A percentile compares a stretch with the other conserved stretches of the same genome.
These are phyloP conservation scores for Apomyelois bistriatella DNA, from an alignment of 2,888 invertebrate genomes.

Conservation along the genomic window DNA sequence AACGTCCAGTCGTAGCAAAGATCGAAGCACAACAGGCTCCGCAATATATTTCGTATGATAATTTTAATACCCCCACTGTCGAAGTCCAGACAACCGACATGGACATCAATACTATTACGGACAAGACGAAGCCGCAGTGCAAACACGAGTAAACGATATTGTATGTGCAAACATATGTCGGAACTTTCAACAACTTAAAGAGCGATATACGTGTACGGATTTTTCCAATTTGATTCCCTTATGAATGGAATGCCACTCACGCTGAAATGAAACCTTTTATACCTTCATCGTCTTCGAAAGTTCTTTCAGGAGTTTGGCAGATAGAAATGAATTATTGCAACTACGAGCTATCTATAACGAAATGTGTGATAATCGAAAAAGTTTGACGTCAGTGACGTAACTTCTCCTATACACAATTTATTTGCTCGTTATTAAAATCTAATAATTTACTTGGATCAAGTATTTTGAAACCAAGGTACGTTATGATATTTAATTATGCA, in stretches of 20 bases:
- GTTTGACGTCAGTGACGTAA: conserved; percentile 42
- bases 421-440: conserved; percentile 16
- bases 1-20: conserved; percentile 88
- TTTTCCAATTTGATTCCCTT: conserved; percentile 46
- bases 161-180: conserved; percentile 27
- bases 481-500: conserved; percentile 8
- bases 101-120: conserved; percentile 69
- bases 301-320: conserved; percentile 55
- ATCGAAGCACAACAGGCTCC: conserved; percentile 85
- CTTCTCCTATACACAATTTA: conserved; percentile 28
- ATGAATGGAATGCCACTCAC: conserved; percentile 52
- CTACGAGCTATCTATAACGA: conserved; percentile 61
- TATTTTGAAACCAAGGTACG: conserved; percentile 13
- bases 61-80: conserved; percentile 60
- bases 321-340: conserved; percentile 60
- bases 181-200: conserved; percentile 33
- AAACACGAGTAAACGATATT: conserved; percentile 43
- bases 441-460: not conserved
- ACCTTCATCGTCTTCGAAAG: conserved; percentile 51
- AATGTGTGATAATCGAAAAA: conserved; percentile 66
- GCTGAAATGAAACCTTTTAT: conserved; percentile 45
- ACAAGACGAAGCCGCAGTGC: conserved; percentile 58
- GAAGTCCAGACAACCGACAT: conserved; percentile 67
- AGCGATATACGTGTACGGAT: conserved; percentile 32
- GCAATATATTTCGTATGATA: conserved; percentile 88